A percentile compares a stretch with the other conserved stretches of the same genome.
These are phyloP conservation scores for Wiebesia pumilae DNA, from an alignment of 1,140 invertebrate genomes.

Conservation along the genomic window DNA sequence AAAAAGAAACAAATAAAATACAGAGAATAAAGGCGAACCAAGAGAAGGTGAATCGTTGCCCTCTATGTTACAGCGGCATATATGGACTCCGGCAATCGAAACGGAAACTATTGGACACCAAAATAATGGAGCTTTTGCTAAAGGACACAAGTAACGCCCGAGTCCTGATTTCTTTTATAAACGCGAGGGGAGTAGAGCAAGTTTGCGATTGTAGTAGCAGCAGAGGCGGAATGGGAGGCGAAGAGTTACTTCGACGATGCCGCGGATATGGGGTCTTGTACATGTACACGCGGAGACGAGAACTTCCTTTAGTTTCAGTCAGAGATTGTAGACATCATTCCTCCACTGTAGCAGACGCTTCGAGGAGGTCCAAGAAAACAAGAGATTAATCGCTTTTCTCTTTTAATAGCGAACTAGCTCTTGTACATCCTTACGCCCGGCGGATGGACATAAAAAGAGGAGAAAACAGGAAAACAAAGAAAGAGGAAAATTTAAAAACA, in stretches of 20 bases:
- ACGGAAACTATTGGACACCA: background rate
- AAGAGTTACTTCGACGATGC: background rate
- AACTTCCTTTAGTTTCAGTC: constrained; percentile 26
- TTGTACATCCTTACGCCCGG: background rate
- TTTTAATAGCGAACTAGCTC: constrained; percentile 58
- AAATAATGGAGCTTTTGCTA: constrained; percentile 40
- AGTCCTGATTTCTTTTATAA: constrained; percentile 33
- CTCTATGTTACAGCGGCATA: background rate
- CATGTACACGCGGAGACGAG: background rate
- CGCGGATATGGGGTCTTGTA: background rate
- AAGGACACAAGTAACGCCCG: background rate
- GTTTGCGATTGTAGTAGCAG: background rate
- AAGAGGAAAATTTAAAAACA: background rate
- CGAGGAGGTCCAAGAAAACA: constrained; percentile 61
- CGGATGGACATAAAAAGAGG: background rate
- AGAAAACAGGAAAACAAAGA: background rate
- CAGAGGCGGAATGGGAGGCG: background rate
- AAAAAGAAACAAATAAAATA: too few species aligned
- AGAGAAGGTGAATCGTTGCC: too few species aligned
- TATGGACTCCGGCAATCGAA: background rate
- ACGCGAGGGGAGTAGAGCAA: background rate
- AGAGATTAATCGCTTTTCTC: constrained; percentile 64
- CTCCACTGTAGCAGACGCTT: constrained; percentile 48
- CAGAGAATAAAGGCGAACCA: too few species aligned
- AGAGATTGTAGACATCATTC: background rate